phyloP scores from a whole-genome alignment of 2,888 invertebrate species.

The Cyclophora albipunctata region DNA sequence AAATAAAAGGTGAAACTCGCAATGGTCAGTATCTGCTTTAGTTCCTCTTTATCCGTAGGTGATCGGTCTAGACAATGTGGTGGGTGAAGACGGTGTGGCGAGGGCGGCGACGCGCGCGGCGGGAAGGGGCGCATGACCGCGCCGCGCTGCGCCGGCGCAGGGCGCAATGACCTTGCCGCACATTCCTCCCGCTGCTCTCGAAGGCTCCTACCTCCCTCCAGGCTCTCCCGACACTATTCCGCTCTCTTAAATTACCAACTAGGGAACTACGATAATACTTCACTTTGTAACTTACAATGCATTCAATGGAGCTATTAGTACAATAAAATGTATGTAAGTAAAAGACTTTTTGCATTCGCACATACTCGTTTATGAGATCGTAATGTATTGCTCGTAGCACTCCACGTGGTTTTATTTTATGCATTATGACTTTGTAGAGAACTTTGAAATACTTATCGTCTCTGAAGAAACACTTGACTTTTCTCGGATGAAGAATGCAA shows the following conservation, averaged over 20 bases:
- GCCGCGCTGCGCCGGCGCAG: slow-evolving; percentile 54
- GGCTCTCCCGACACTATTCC: slow-evolving; percentile 42
- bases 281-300: slow-evolving; percentile 28
- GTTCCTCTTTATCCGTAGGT: slow-evolving; percentile 67
- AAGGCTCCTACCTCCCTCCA: slow-evolving; percentile 55
- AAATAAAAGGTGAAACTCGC: slow-evolving; percentile 61
- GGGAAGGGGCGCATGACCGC: slow-evolving; percentile 68
- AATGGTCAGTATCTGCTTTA: slow-evolving; percentile 60
- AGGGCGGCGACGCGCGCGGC: slow-evolving; percentile 33
- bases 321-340: slow-evolving; percentile 9
- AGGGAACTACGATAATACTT: slow-evolving; percentile 25
- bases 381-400: neutral
- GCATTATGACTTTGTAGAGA: too few relatives aligned
- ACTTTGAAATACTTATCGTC: too few relatives aligned
- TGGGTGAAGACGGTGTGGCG: slow-evolving; percentile 33
- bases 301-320: slow-evolving; percentile 30
- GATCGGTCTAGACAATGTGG: slow-evolving; percentile 69
- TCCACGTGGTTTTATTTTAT: too few relatives aligned
- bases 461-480: too few relatives aligned
- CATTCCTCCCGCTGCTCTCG: slow-evolving; percentile 63
- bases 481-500: too few relatives aligned
- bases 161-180: slow-evolving; percentile 75
- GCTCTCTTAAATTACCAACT: slow-evolving; percentile 43
- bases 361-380: neutral
- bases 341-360: neutral